Conservation (phyloP, 2,888 invertebrate species). For the Choreutis nemorana region DNA sequence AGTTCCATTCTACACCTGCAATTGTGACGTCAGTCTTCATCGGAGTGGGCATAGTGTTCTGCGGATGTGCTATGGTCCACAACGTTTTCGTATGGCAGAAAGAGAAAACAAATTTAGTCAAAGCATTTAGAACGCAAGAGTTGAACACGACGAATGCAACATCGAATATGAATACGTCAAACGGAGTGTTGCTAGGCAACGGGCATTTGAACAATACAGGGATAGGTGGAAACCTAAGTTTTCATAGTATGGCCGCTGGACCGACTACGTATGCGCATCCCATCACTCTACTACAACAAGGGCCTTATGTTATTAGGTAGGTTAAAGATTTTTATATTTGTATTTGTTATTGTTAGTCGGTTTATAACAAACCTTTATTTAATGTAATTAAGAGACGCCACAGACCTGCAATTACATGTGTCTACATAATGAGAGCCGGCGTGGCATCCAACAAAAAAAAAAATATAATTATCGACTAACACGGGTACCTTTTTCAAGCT, state of each 20-base stretch:
- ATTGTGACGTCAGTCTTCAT: constrained; percentile 90
- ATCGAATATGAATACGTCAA: constrained; percentile 35
- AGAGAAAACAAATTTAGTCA: constrained; percentile 85
- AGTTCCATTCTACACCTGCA: constrained; percentile 91
- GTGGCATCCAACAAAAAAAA: too few species aligned
- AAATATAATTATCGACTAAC: too few species aligned
- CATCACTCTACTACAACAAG: constrained; percentile 55
- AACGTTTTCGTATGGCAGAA: constrained; percentile 95
- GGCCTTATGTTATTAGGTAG: constrained; percentile 66
- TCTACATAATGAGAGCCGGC: too few species aligned
- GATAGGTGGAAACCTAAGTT: constrained; percentile 41
- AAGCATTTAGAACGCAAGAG: constrained; percentile 58
- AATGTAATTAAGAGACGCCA: too few species aligned
- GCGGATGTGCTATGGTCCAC: constrained; percentile 93
- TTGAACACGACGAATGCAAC: constrained; percentile 25
- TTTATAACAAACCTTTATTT: too few species aligned
- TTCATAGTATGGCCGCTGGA: constrained; percentile 41
- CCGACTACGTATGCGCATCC: constrained; percentile 44
- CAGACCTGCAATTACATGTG: too few species aligned
- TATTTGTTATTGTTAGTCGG: too few species aligned
- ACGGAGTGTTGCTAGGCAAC: constrained; percentile 44
- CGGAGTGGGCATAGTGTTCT: constrained; percentile 89
- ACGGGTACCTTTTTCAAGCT: too few species aligned
- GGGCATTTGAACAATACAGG: constrained; percentile 50
- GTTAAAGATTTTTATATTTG: too few species aligned